phyloP scores from a whole-genome alignment of 2,797 vertebrate genomes.

The Coregonus sp. region DNA sequence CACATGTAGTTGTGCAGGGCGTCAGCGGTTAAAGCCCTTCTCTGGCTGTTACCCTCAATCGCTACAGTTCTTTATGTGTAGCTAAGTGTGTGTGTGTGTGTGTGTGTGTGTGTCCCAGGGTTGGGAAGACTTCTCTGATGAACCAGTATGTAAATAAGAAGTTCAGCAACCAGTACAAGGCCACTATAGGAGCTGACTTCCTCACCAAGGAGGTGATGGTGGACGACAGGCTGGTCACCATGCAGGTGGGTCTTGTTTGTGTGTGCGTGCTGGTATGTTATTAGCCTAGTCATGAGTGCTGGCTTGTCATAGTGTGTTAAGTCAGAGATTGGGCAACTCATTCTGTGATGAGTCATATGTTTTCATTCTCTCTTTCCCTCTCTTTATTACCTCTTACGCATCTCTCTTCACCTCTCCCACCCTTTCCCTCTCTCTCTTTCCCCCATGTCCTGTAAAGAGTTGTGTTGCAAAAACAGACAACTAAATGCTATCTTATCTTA shows the following conservation, averaged over 20 bases:
- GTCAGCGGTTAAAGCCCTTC: neutral
- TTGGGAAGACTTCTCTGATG: slow-evolving; percentile 67
- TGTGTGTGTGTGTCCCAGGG: slow-evolving; percentile 29
- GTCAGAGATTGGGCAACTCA: neutral
- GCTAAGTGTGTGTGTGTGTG: neutral
- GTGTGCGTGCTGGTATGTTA: neutral
- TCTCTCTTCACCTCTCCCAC: neutral
- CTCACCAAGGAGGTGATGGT: slow-evolving; percentile 68
- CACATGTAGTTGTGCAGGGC: neutral
- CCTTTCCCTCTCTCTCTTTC: neutral
- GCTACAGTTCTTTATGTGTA: neutral
- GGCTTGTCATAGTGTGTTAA: too few species aligned
- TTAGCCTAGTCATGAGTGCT: too few species aligned
- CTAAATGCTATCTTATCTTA: neutral
- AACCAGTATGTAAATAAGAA: slow-evolving; percentile 69
- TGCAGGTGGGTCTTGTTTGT: slow-evolving; percentile 52
- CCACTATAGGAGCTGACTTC: slow-evolving; percentile 66
- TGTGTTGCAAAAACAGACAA: neutral
- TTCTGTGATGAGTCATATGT: neutral
- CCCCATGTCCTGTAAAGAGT: neutral
- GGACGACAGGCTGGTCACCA: slow-evolving; percentile 62
- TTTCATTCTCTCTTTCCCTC: neutral
- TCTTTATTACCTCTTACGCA: too few species aligned
- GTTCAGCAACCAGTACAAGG: slow-evolving; percentile 70
- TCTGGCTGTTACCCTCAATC: neutral